These are phyloP conservation scores for Cyrtodaria siliqua DNA, from an alignment of 2,888 invertebrate genomes.

Conservation along the genomic window DNA sequence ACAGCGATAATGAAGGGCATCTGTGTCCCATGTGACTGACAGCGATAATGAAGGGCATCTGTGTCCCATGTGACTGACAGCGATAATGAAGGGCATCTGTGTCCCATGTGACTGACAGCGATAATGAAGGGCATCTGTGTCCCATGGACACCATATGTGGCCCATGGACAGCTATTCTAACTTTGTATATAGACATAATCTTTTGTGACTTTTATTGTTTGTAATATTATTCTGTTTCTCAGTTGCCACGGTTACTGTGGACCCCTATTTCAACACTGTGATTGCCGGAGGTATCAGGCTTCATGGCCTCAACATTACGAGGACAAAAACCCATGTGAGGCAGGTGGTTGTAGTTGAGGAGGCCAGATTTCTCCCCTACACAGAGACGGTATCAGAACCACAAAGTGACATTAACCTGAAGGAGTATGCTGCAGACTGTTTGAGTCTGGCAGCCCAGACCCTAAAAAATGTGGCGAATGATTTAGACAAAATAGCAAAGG, in stretches of 20 bases:
- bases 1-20: no score
- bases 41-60: no score
- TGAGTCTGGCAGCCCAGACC: constrained; percentile 16
- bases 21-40: no score
- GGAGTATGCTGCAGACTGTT: constrained; percentile 28
- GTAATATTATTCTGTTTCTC: no score
- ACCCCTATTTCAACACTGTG: constrained; percentile 73
- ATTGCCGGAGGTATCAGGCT: constrained; percentile 94
- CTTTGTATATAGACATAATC: no score
- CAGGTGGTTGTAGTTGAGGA: constrained; percentile 93
- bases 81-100: no score
- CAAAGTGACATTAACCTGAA: not conserved
- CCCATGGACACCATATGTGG: no score
- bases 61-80: no score
- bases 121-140: no score
- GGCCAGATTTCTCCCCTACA: constrained; percentile 93
- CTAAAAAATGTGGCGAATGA: constrained; percentile 26
- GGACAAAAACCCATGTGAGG: constrained; percentile 92
- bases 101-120: no score
- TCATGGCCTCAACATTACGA: constrained; percentile 94
- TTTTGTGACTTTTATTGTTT: no score
- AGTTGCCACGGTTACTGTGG: constrained; percentile 69
- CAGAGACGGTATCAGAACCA: constrained; percentile 66
- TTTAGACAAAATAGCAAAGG: constrained; percentile 21
- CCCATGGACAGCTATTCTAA: no score